Evolutionary conservation across 2,888 invertebrate genomes (phyloP).

Genomic region (Eueremaeus valkanovi): DNA sequence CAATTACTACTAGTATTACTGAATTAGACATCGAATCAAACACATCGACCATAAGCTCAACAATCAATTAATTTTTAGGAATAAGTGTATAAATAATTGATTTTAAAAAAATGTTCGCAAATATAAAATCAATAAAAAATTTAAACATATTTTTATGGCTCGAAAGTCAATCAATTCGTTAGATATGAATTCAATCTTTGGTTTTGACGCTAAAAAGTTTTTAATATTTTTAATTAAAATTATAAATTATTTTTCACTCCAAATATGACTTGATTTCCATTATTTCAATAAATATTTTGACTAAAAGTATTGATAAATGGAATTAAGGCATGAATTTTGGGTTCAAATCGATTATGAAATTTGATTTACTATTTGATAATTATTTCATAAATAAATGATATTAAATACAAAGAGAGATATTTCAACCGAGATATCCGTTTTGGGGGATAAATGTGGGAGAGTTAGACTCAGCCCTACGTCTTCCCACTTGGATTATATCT

Average conservation of each 20-base stretch:
- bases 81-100: neutral
- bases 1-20: too few relatives aligned
- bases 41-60: neutral
- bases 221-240: slow-evolving; percentile 8
- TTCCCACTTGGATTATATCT: slow-evolving; percentile 43
- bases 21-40: neutral
- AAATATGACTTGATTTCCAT: neutral
- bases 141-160: neutral
- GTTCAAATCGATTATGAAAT: too few relatives aligned
- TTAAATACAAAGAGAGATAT: neutral
- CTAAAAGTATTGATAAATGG: too few relatives aligned
- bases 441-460: neutral
- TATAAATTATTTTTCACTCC: slow-evolving; percentile 20
- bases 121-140: neutral
- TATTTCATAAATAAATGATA: neutral
- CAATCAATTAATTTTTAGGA: neutral
- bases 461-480: slow-evolving; percentile 11
- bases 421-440: neutral
- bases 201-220: slow-evolving; percentile 2
- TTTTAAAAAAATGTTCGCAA: neutral
- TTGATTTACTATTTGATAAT: neutral
- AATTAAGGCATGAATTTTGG: too few relatives aligned
- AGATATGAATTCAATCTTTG: neutral
- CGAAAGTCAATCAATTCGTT: slow-evolving; percentile 22
- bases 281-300: too few relatives aligned